Evolutionary conservation across 2,888 invertebrate species (phyloP).

Genomic region (Cosmia trapezina): DNA sequence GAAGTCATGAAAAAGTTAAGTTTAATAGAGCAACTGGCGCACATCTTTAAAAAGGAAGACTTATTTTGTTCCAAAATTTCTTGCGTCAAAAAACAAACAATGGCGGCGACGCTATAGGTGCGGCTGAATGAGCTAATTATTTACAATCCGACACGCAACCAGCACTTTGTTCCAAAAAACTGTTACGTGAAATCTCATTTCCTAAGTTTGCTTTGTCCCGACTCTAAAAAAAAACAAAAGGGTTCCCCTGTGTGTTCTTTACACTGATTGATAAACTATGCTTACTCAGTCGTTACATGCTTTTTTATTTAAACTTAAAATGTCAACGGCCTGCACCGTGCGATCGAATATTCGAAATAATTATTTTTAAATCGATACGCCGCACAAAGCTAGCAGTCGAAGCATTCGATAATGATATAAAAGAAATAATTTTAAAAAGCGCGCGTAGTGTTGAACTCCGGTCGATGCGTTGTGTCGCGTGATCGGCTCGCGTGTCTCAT

Average conservation of each 20-base stretch:
- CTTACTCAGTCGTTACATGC: constrained; percentile 69
- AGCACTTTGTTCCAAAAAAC: constrained; percentile 82
- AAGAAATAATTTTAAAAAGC: constrained; percentile 82
- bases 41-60: constrained; percentile 75
- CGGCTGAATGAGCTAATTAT: constrained; percentile 88
- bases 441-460: constrained; percentile 65
- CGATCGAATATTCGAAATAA: constrained; percentile 61
- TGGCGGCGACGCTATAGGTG: constrained; percentile 82
- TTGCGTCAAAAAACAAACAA: constrained; percentile 83
- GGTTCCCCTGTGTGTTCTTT: constrained; percentile 76
- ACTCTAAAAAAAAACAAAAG: constrained; percentile 78
- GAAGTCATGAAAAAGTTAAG: not conserved
- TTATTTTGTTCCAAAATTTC: constrained; percentile 75
- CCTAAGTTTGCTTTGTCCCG: constrained; percentile 85
- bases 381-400: constrained; percentile 65
- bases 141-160: constrained; percentile 89
- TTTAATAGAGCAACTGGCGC: constrained; percentile 38
- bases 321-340: constrained; percentile 60
- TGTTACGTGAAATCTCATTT: constrained; percentile 89
- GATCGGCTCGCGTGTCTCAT: constrained; percentile 88
- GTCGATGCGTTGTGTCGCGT: constrained; percentile 85
- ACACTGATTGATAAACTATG: constrained; percentile 73
- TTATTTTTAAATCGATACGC: constrained; percentile 66
- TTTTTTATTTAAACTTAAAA: constrained; percentile 56
- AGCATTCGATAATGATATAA: constrained; percentile 79